phyloP scores from a whole-genome alignment of 2,888 invertebrate genomes.

The Horisme vitalbata region DNA sequence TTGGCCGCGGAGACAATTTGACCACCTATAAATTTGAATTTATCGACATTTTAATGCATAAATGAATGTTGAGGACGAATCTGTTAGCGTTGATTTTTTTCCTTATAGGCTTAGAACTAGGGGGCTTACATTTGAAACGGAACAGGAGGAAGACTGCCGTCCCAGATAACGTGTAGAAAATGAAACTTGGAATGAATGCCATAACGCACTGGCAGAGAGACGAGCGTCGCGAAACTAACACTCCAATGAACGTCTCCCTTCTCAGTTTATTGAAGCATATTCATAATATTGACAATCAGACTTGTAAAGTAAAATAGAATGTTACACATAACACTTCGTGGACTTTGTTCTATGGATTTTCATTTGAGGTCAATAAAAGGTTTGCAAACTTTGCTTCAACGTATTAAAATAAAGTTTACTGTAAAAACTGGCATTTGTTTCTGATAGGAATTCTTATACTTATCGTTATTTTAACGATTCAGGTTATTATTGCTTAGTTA shows the following conservation, averaged over 20 bases:
- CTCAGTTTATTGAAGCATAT: conserved; percentile 17
- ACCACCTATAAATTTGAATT: conserved; percentile 46
- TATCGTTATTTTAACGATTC: no score
- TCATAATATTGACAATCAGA: conserved; percentile 35
- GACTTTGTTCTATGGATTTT: background rate
- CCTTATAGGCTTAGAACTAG: conserved; percentile 19
- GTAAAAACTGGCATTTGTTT: no score
- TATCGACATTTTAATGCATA: conserved; percentile 38
- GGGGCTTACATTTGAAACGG: conserved; percentile 34
- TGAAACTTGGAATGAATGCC: conserved; percentile 16
- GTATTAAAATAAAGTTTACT: no score
- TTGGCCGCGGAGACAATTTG: conserved; percentile 55
- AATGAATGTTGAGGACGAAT: conserved; percentile 44
- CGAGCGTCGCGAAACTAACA: conserved; percentile 28
- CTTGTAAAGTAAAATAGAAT: conserved; percentile 15
- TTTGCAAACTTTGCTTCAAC: no score
- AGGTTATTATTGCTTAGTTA: no score
- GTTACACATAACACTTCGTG: background rate
- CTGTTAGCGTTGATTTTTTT: conserved; percentile 33
- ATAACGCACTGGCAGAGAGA: conserved; percentile 24
- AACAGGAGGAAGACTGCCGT: conserved; percentile 20
- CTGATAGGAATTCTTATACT: no score
- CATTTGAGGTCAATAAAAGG: no score
- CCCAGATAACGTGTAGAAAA: conserved; percentile 18
- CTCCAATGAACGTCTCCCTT: conserved; percentile 24